Evolutionary conservation across 2,797 vertebrate genomes (phyloP), one percentile per base, ranked within the genome.

Genomic region (Pitangus sulphuratus): DNA sequence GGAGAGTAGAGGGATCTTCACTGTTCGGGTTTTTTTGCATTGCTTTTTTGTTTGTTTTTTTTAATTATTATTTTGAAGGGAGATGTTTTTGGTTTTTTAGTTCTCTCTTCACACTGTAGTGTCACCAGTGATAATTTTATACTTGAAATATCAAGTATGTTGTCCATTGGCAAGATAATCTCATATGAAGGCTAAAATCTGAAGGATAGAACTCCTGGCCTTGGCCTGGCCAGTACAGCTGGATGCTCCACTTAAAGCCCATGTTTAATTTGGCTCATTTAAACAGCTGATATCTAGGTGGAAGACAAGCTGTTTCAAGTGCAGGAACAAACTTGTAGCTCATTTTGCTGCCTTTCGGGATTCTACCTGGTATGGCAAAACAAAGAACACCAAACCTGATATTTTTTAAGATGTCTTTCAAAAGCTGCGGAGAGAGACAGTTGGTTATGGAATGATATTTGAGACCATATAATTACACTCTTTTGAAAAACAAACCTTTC

Each of bases 401-500:
- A 5, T 93, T 94, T 95, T 69, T 61, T 79, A 86, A 78, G 35
- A 31, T 48, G 54, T 47, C 22, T 75, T 87, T 68, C 75, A 71
- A 91, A 75, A 88, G 66, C n/a, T 91, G 35, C 7, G 4, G 17
- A 39, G 47, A 57, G 61, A 75, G 42, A 54, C 28, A 2, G 2
- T 71, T 85, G 30, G 7, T 84, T 83, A 60, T 64, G 35, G 72
- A 71, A 83, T 83, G 37, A 58, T 86, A 85, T 81, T 75, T 86
- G 93, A 92, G 47, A 69, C 53, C 39, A 81, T 71, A 58, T 57
- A 64, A 83, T 89, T 92, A 61, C 18, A 78, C 30, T 1, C 3
- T 82, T 96, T 93, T 44, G 21, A 72, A 83, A 94, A 93, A 25
- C 61, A 86, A 89, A 64, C 25, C 64, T 89, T 90, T 74, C 42